These are phyloP conservation scores for Agrypnus murinus DNA, from an alignment of 2,888 invertebrate species.

Conservation along the genomic window DNA sequence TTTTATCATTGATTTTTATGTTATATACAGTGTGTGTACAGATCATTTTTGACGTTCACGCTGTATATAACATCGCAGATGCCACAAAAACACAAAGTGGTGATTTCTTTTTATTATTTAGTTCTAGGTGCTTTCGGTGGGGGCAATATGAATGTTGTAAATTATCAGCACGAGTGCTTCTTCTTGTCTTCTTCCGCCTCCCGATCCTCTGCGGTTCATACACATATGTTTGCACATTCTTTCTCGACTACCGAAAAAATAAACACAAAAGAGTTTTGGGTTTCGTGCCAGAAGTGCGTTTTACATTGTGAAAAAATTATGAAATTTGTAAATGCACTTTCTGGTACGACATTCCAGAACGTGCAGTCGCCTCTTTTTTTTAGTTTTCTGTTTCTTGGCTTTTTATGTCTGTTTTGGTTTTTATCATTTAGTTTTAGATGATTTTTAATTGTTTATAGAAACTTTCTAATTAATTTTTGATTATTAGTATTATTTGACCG, in stretches of 20 bases:
- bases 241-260: too few species aligned
- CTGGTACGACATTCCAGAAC: constrained; percentile 97
- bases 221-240: too few species aligned
- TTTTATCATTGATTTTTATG: too few species aligned
- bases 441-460: too few species aligned
- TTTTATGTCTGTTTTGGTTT: constrained; percentile 34
- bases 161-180: constrained; percentile 47
- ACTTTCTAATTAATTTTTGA: too few species aligned
- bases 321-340: constrained; percentile 98
- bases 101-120: neutral
- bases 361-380: constrained; percentile 69
- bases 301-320: constrained; percentile 79
- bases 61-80: too few species aligned
- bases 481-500: too few species aligned
- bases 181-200: constrained; percentile 14
- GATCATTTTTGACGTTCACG: too few species aligned
- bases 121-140: constrained; percentile 61
- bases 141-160: constrained; percentile 29
- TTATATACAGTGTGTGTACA: too few species aligned
- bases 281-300: constrained; percentile 99
- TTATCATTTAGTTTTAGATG: too few species aligned
- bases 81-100: too few species aligned
- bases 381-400: constrained; percentile 42
- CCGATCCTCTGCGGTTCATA: too few species aligned
- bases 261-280: constrained; percentile 73